These are phyloP conservation scores for Tethya wilhelma DNA, from an alignment of 37 sponge, comb jelly and placozoan genomes.

Conservation along the genomic window DNA sequence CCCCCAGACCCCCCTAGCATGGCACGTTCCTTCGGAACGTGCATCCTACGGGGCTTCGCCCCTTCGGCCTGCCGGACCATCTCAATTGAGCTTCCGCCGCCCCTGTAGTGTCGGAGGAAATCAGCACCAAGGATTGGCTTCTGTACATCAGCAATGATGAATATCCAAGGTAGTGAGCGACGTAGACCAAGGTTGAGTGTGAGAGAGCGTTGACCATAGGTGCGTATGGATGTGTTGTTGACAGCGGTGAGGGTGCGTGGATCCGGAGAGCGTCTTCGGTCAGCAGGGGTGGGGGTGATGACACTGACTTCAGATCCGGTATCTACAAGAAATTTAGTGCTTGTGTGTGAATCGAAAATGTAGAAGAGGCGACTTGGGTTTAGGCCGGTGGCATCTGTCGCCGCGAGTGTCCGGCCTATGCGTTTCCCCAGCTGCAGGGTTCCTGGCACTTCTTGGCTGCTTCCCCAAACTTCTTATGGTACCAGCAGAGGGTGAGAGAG, in stretches of 20 bases:
- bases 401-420: constrained; percentile 53
- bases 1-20: too few species aligned
- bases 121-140: constrained; percentile 74
- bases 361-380: constrained; percentile 46
- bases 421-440: constrained; percentile 44
- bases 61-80: too few species aligned
- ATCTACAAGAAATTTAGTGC: constrained; percentile 47
- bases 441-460: constrained; percentile 38
- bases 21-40: too few species aligned
- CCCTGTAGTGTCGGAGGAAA: constrained; percentile 58
- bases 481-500: constrained; percentile 73
- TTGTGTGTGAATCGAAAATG: background rate
- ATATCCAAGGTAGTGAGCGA: constrained; percentile 65
- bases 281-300: constrained; percentile 24
- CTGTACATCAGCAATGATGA: constrained; percentile 73
- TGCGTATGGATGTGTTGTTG: constrained; percentile 49
- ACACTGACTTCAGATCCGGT: constrained; percentile 62
- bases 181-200: constrained; percentile 75
- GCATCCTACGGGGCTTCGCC: too few species aligned
- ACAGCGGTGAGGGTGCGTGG: background rate
- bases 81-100: too few species aligned
- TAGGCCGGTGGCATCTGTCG: constrained; percentile 72
- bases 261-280: background rate
- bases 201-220: constrained; percentile 64
- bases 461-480: constrained; percentile 37